Evolutionary conservation across 2,113 vertebrate genomes (phyloP).

Genomic region (Hemiprocne comata): DNA sequence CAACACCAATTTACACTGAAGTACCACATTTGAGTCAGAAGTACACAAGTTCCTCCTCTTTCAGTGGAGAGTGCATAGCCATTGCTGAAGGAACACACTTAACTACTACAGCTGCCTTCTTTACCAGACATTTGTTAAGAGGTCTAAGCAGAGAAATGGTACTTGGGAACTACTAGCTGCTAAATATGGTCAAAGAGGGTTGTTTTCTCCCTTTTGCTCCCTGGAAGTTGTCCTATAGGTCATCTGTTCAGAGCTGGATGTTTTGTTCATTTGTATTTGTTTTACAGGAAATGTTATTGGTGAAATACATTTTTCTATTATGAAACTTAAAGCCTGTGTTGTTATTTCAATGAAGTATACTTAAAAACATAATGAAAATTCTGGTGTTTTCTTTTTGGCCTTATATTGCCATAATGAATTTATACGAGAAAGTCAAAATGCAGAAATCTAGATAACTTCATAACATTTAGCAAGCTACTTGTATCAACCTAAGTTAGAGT

Average conservation of each 20-base stretch:
- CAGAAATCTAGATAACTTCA: not conserved
- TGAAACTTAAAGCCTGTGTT: not conserved
- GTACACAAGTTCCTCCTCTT: not conserved
- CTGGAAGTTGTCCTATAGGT: not conserved
- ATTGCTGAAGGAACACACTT: not conserved
- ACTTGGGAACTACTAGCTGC: not conserved
- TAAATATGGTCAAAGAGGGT: accelerated
- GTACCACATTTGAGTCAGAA: not conserved
- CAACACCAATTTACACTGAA: not conserved
- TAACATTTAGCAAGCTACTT: not conserved
- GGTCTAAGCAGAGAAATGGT: not conserved
- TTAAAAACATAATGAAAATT: not conserved
- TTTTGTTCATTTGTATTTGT: not conserved
- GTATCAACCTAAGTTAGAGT: not conserved
- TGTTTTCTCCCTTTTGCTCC: not conserved
- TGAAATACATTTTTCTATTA: not conserved
- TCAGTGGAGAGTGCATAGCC: not conserved
- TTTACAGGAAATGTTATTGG: not conserved
- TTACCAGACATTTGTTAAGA: not conserved
- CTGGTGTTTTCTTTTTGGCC: not conserved
- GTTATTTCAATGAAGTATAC: not conserved
- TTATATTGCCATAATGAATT: not conserved
- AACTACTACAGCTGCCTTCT: not conserved
- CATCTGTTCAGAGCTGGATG: not conserved
- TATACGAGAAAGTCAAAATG: not conserved